Base-by-base conservation (phyloP, 1,140 invertebrate species). In the Phortica variegata region DNA sequence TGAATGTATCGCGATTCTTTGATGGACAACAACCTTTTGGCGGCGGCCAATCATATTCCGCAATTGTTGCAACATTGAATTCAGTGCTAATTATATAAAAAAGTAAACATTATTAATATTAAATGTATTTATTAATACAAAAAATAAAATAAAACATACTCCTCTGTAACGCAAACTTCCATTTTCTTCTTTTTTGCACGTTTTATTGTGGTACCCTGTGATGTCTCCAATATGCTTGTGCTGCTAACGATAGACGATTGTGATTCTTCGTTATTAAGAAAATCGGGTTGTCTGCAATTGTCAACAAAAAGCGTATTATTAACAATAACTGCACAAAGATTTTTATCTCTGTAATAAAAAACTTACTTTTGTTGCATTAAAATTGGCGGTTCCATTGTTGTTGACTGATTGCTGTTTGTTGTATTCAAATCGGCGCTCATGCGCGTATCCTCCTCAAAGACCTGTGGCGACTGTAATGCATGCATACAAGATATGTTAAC, bases 11-110 rank as follows among this genome's bases (percentile, higher is more conserved):
- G 26, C 81, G 78, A 52, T 80, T 85, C 55, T 80, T 85, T 60
- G 61, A 80, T 62, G 80, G 81, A 75, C 80, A 79, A 79, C 62
- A 82, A 54, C 79, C 79, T 65, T 58, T 78, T 55, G 77, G 78
- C 71, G 85, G 82, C 5, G 93, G 91, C 94, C 94, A 97, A 60
- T 89, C 88, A 71, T 98, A 97, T 75, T 97, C 94, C 55, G 91
- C 91, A 15, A 98, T 84, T 71, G 90, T 90, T 42, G 91, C 87
- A 10, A 90, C 89, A 9, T 85, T 88, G 62, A 91, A 87, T 26
- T 88, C 84, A 54, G 85, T 84, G 58, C 49, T 68, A 53, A 52
- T 50, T 26, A 7, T 6, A n/a, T 39, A 41, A 16, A 34, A 42
- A 41, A 12, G 1, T 23, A 21, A 20, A 0, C 2, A 20, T 13